Evolutionary conservation across 2,888 invertebrate species (phyloP).

Genomic region (Philhelius pedissequus): DNA sequence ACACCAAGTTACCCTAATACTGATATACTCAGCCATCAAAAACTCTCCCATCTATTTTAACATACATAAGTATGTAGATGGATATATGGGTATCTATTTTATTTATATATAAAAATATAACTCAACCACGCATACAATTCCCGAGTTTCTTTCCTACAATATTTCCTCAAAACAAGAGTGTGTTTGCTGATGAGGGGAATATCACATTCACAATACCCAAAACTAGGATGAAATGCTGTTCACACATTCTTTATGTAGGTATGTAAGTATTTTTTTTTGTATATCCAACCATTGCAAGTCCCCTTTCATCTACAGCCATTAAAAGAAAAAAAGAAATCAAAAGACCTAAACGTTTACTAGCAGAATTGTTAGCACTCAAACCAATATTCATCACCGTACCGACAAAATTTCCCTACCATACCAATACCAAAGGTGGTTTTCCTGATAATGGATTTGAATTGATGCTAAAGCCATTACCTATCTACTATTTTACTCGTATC

Average conservation of each 20-base stretch:
- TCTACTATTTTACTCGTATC: neutral
- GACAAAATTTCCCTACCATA: neutral
- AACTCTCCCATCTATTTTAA: conserved; percentile 33
- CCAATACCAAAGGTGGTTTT: neutral
- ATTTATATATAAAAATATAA: conserved; percentile 37
- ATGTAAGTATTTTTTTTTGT: too few relatives aligned
- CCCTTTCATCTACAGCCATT: neutral
- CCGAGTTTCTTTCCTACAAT: conserved; percentile 23
- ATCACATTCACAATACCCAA: conserved; percentile 17
- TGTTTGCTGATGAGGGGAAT: conserved; percentile 52
- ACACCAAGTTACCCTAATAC: conserved; percentile 4
- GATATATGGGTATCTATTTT: conserved; percentile 35
- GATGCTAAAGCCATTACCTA: neutral
- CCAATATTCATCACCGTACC: neutral
- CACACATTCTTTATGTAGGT: conserved; percentile 22
- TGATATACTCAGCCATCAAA: neutral
- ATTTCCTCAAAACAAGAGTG: conserved; percentile 21
- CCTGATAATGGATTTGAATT: neutral
- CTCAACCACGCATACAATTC: conserved; percentile 56
- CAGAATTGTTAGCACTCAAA: neutral
- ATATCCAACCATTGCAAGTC: neutral
- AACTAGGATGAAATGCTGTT: conserved; percentile 39
- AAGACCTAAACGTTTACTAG: neutral
- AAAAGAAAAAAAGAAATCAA: neutral
- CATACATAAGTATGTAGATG: conserved; percentile 22